A percentile compares a stretch with the other conserved stretches of the same genome.
These are phyloP conservation scores for Aviceda subcristata DNA, from an alignment of 2,113 vertebrate species.

Conservation along the genomic window DNA sequence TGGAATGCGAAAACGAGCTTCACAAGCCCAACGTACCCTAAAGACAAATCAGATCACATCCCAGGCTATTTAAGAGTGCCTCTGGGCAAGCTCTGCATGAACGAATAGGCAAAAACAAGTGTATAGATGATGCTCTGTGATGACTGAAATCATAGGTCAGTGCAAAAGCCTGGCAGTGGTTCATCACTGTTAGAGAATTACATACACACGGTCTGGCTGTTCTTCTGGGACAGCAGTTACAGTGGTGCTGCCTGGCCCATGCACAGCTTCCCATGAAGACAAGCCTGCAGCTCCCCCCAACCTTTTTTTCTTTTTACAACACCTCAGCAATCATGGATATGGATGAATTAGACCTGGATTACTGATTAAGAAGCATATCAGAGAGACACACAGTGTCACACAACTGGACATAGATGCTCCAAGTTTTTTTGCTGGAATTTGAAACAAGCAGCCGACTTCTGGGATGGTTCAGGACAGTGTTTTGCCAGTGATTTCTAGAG, in stretches of 20 bases:
- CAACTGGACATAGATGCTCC: not conserved
- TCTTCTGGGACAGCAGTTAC: not conserved
- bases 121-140: slow-evolving; percentile 28
- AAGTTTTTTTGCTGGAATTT: not conserved
- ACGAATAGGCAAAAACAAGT: slow-evolving; percentile 24
- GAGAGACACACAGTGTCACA: not conserved
- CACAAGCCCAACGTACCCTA: not conserved
- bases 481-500: not conserved
- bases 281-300: not conserved
- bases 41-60: slow-evolving; percentile 43
- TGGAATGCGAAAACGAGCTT: not conserved
- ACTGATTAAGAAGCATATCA: not conserved
- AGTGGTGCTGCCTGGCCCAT: not conserved
- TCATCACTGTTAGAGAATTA: not conserved
- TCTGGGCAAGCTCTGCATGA: slow-evolving; percentile 12
- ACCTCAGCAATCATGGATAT: not conserved
- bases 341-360: not conserved
- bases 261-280: not conserved
- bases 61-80: slow-evolving; percentile 3
- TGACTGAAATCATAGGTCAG: slow-evolving; percentile 44
- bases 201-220: rapidly evolving
- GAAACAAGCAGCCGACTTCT: not conserved
- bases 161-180: not conserved
- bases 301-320: not conserved
- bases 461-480: not conserved